A percentile compares a stretch with the other conserved stretches of the same genome.
Evolutionary conservation across 2,888 invertebrate genomes (phyloP).

Genomic region (Callinectes sapidus): DNA sequence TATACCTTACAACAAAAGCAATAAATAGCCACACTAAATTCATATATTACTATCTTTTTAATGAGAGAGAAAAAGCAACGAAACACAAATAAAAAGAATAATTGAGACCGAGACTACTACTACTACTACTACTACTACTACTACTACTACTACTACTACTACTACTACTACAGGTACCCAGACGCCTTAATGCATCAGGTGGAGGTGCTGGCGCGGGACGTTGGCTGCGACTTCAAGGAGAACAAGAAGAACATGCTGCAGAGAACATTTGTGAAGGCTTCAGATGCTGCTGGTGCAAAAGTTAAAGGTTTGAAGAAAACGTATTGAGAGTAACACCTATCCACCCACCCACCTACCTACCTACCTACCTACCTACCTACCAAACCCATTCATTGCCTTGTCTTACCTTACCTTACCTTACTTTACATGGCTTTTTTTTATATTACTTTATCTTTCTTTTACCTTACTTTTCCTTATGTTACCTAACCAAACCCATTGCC

Average conservation of each 20-base stretch:
- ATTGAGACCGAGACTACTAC: no score
- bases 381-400: neutral
- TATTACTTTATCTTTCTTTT: no score
- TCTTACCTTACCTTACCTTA: neutral
- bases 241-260: slow-evolving; percentile 81
- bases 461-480: no score
- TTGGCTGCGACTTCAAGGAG: slow-evolving; percentile 84
- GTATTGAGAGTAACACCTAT: neutral
- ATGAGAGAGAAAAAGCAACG: no score
- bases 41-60: no score
- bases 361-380: neutral
- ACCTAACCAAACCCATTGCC: no score
- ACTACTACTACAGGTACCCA: slow-evolving; percentile 82
- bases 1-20: no score
- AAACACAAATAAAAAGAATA: no score
- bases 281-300: slow-evolving; percentile 86
- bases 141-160: no score
- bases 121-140: neutral
- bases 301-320: slow-evolving; percentile 78
- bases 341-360: neutral
- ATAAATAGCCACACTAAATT: no score
- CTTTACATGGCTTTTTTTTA: no score
- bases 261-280: slow-evolving; percentile 86
- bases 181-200: slow-evolving; percentile 87
- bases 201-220: slow-evolving; percentile 84